Evolutionary conservation across 2,797 vertebrate species (phyloP), one percentile per base, ranked within the genome.

Genomic region (Clarias laeviceps): DNA sequence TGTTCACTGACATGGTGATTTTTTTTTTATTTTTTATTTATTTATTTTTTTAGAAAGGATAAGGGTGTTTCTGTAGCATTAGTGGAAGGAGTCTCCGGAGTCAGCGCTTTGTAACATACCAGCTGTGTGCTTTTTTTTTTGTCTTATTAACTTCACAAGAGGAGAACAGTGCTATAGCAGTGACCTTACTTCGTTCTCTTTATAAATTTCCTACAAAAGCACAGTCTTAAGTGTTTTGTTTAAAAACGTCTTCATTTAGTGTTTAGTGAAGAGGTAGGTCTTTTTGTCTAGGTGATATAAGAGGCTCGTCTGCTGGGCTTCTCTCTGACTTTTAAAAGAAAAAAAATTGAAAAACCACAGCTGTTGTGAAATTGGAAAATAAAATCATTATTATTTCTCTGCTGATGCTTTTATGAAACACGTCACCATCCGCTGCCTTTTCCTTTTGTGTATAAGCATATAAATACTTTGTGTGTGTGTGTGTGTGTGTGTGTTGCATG

Each of bases 351-450:
- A n/a, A 72, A 12, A 24, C 40, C 14, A 27, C 24, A 45, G 12
- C 24, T 73, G 70, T 50, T 45, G 24, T 73, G 40, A 74, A 74
- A 54, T n/a, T 27, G 12, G 40, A 56, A 74, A 54, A 56, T 54
- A 27, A 74, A 74, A 27, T 29, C 45, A 56, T 73, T 54, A 27
- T 27, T 40, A 45, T 34, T 70, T 74, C 57, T 76, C 50, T 37
- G 29, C 29, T 24, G 29, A 11, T 77, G 37, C 56, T 77, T 57
- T 77, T 59, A 59, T 59, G 27, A 77, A 59, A 77, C 73, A 69
- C 37, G 14, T 73, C 70, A 73, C 72, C 50, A 20, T 56, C 50
- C 18, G 40, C 45, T 76, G 54, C 29, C 18, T 77, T 22, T 74
- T 6, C 40, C 24, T 27, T 24, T 62, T 62, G 45, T 50, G 45